Evolutionary conservation across 2,888 invertebrate genomes (phyloP), one percentile per base, ranked within the genome.

Genomic region (Scaptomyza tumidula): DNA sequence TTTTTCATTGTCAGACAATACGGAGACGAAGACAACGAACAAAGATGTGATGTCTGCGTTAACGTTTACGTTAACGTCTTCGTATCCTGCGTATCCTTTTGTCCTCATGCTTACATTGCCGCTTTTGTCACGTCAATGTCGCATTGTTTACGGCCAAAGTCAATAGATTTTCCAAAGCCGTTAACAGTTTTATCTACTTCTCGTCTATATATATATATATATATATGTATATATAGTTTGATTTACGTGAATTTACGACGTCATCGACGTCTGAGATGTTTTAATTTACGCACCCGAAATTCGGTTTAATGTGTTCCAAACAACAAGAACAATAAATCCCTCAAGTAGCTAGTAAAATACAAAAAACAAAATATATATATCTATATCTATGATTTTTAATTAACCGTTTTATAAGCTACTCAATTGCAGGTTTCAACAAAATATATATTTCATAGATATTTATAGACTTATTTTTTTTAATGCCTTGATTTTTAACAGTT

Each of bases 101-200:
- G 77, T 80, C 64, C 52, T 49, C 55, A 58, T 75, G 60, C 63
- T 71, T 75, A 48, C 71, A 57, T 45, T 61, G 60, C 56, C 54
- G 68, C 59, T 77, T 85, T 84, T 84, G 83, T 77, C 77, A 75
- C 83, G 62, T 75, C 61, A 57, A 66, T 61, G 58, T 73, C 62
- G 69, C 75, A 49, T 79, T 78, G 72, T 83, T 72, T 75, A 31
- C 52, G 67, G 55, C 62, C 71, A 67, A 69, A 88, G 89, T 88
- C 86, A 86, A 85, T 87, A 76, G 75, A 76, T 71, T 78, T 80
- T 70, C 65, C 68, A 71, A 71, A 67, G 65, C 75, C 74, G 70
- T 75, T 81, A 78, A 81, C 78, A 80, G 82, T 78, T 78, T 77
- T 65, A 73, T 54, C 62, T 73, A 3, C 24, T 54, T 49, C 19